phyloP scores from a whole-genome alignment of 1,140 invertebrate genomes.

The Listronotus bonariensis region DNA sequence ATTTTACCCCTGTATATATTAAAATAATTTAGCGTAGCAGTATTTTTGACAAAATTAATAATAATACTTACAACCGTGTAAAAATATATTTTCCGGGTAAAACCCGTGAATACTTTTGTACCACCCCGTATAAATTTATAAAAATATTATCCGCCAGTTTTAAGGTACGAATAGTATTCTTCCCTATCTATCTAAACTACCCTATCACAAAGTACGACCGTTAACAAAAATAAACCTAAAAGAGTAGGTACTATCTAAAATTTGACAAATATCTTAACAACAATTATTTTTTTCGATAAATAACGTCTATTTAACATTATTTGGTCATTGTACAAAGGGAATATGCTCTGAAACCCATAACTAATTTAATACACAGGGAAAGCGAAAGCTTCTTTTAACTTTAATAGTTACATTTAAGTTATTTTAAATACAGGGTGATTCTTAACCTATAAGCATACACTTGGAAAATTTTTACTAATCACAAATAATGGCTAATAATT shows the following conservation, averaged over 20 bases:
- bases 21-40: neutral
- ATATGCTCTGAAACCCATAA: neutral
- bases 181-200: conserved; percentile 18
- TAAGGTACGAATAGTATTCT: conserved; percentile 34
- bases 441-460: no score
- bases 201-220: conserved; percentile 29
- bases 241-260: conserved; percentile 9
- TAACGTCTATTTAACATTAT: conserved; percentile 17
- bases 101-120: conserved; percentile 9
- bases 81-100: conserved; percentile 13
- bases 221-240: conserved; percentile 19
- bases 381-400: conserved; percentile 12
- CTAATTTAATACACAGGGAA: conserved; percentile 10
- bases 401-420: no score
- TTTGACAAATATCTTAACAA: neutral
- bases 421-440: no score
- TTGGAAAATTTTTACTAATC: no score
- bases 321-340: conserved; percentile 24
- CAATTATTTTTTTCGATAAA: conserved; percentile 5
- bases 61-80: conserved; percentile 19
- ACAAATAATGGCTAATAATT: no score
- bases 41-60: neutral
- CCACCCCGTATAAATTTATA: conserved; percentile 25
- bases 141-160: conserved; percentile 19
- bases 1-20: conserved; percentile 12